These are phyloP conservation scores for Argyra leucocephala DNA, from an alignment of 2,888 invertebrate species.

Conservation along the genomic window DNA sequence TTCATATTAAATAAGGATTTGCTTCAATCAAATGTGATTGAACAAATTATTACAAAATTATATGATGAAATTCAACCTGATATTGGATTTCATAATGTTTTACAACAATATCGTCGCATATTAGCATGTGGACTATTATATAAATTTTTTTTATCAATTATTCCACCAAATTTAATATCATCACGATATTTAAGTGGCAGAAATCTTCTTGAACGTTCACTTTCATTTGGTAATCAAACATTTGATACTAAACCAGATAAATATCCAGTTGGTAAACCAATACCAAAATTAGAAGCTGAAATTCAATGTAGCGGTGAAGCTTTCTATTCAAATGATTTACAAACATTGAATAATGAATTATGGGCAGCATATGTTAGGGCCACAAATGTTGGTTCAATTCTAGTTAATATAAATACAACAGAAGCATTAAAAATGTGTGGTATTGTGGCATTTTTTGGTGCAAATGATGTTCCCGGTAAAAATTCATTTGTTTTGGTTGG, in stretches of 20 bases:
- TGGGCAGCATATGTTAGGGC: constrained; percentile 54
- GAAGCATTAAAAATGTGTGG: constrained; percentile 55
- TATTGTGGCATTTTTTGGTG: constrained; percentile 53
- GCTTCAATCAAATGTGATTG: constrained; percentile 42
- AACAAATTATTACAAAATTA: constrained; percentile 47
- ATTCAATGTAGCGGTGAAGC: constrained; percentile 66
- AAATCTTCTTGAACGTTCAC: constrained; percentile 48
- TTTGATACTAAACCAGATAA: constrained; percentile 58
- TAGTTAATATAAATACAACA: constrained; percentile 50
- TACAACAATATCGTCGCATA: constrained; percentile 53
- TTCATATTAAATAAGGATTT: constrained; percentile 44
- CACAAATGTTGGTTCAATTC: constrained; percentile 48
- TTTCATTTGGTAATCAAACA: constrained; percentile 59
- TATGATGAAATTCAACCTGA: constrained; percentile 54
- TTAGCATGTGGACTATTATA: constrained; percentile 64
- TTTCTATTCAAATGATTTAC: constrained; percentile 67
- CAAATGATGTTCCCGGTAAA: constrained; percentile 59
- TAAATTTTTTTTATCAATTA: constrained; percentile 52
- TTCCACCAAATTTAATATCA: constrained; percentile 46
- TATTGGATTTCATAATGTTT: constrained; percentile 52
- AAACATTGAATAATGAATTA: constrained; percentile 55
- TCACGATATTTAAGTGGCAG: constrained; percentile 51
- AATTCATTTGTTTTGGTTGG: constrained; percentile 44
- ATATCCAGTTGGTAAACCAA: constrained; percentile 66
- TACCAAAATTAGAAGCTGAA: constrained; percentile 63